Evolutionary conservation across 2,113 vertebrate genomes (phyloP).

Genomic region (Pongo abelii): DNA sequence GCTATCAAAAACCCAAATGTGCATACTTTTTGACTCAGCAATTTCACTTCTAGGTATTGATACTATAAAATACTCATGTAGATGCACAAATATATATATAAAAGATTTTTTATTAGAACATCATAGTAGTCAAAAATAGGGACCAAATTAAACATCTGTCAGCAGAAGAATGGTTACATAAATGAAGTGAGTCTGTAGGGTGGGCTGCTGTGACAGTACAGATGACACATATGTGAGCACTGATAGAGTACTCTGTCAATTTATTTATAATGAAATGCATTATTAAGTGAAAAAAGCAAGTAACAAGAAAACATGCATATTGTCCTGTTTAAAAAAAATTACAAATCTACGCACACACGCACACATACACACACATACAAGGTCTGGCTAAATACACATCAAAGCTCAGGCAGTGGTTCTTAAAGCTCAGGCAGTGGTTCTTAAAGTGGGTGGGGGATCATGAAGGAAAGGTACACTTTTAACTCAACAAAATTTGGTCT

Average conservation of each 20-base stretch:
- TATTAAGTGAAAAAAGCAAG: not conserved
- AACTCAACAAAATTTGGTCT: not conserved
- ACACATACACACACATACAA: rapidly evolving
- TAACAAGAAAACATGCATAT: not conserved
- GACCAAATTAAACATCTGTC: not conserved
- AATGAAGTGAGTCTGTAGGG: not conserved
- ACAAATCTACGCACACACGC: not conserved
- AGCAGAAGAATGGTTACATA: not conserved
- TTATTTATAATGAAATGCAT: not conserved
- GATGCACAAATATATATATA: not conserved
- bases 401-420: not conserved
- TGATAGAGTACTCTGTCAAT: not conserved
- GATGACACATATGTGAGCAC: not conserved
- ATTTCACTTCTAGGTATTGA: not conserved
- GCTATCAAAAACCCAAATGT: not conserved
- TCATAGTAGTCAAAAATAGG: not conserved
- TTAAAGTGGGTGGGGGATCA: not conserved
- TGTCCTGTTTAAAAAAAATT: not conserved
- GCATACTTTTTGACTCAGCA: not conserved
- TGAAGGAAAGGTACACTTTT: not conserved
- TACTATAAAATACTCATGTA: not conserved
- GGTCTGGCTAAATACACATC: too few relatives aligned
- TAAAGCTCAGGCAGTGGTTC: not conserved
- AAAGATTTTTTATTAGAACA: not conserved
- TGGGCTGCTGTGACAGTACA: not conserved